Evolutionary conservation across 2,888 invertebrate species (phyloP).

Genomic region (Sphinx pinastri): DNA sequence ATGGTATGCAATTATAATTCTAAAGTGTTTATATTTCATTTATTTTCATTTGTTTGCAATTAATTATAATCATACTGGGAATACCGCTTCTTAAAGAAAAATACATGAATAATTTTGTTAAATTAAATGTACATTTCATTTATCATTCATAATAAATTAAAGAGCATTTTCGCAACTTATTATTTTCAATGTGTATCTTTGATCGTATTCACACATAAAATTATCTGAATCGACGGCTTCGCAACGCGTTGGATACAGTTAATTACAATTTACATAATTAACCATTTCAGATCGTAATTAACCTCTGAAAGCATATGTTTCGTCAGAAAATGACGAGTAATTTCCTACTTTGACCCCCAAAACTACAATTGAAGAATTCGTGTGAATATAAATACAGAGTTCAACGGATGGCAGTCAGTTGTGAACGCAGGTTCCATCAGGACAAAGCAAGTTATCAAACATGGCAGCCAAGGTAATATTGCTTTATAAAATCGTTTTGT

Average conservation of each 20-base stretch:
- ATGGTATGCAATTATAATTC: too few species aligned
- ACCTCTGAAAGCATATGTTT: conserved; percentile 55
- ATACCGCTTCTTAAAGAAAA: too few species aligned
- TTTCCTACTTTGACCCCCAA: conserved; percentile 66
- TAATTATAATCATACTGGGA: too few species aligned
- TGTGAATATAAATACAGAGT: conserved; percentile 65
- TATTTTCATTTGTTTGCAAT: too few species aligned
- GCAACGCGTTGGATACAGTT: conserved; percentile 49
- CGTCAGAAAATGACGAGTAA: conserved; percentile 52
- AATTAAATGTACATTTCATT: not conserved
- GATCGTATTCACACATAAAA: conserved; percentile 14
- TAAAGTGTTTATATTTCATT: too few species aligned
- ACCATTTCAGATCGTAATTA: conserved; percentile 58
- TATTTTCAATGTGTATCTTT: conserved; percentile 7
- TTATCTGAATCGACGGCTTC: conserved; percentile 42
- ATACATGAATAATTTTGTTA: too few species aligned
- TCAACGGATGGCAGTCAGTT: conserved; percentile 52
- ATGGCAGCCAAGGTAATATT: conserved; percentile 65
- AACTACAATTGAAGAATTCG: conserved; percentile 53
- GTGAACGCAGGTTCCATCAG: conserved; percentile 40
- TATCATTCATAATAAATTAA: not conserved
- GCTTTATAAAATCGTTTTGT: not conserved
- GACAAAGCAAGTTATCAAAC: conserved; percentile 46
- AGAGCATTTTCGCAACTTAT: not conserved
- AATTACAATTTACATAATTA: conserved; percentile 52